Conservation (phyloP, 2,113 vertebrate species). For the Eulemur macaco region DNA sequence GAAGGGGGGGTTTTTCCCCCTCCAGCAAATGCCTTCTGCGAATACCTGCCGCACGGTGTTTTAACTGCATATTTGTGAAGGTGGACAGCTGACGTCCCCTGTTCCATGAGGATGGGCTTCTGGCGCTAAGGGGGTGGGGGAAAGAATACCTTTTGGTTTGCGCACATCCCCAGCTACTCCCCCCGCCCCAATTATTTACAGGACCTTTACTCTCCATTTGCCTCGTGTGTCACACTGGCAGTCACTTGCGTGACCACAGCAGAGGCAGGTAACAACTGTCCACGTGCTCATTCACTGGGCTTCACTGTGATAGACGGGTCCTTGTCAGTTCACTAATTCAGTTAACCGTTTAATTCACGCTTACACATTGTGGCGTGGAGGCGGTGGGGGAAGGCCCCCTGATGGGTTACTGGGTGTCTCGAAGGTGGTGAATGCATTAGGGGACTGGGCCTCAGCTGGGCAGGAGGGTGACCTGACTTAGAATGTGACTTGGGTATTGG, state of each 20-base stretch:
- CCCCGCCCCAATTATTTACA: background rate
- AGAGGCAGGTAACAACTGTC: background rate
- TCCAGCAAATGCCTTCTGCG: background rate
- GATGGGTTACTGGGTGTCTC: background rate
- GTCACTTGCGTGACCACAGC: fast-evolving
- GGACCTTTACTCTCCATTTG: background rate
- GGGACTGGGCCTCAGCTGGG: background rate
- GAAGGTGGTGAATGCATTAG: background rate
- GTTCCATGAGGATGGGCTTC: background rate
- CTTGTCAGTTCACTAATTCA: background rate
- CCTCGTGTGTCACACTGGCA: background rate
- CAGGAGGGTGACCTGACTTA: background rate
- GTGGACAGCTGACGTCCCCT: background rate
- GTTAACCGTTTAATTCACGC: background rate
- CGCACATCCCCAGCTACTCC: background rate
- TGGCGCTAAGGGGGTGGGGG: background rate
- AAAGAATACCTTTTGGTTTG: background rate
- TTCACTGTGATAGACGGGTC: background rate
- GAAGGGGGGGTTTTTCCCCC: background rate
- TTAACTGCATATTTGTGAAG: background rate
- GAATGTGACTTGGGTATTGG: background rate
- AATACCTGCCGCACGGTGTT: background rate
- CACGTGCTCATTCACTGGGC: background rate
- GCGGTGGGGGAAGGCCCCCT: background rate
- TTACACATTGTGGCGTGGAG: background rate